A percentile compares a stretch with the other conserved stretches of the same genome.
Evolutionary conservation across 2,113 vertebrate genomes (phyloP).

Genomic region (Panthera leo): DNA sequence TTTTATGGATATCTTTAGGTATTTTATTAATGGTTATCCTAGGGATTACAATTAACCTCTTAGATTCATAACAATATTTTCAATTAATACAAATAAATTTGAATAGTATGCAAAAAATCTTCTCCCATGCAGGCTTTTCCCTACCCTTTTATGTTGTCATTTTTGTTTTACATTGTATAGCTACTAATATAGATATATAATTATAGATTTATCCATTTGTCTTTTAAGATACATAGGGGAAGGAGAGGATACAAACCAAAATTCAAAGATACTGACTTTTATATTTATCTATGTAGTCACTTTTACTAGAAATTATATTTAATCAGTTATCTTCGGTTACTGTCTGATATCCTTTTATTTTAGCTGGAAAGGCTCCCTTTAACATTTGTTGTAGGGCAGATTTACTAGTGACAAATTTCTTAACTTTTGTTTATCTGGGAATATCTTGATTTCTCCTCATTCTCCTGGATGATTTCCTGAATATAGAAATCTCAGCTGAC

Average conservation of each 20-base stretch:
- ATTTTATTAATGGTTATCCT: neutral
- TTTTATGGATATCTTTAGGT: neutral
- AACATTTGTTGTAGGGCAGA: neutral
- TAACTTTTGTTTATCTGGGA: neutral
- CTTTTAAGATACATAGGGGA: neutral
- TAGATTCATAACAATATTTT: neutral
- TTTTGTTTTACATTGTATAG: neutral
- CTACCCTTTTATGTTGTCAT: neutral
- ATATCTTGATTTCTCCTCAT: neutral
- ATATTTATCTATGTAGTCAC: neutral
- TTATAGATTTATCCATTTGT: neutral
- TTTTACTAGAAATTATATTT: neutral
- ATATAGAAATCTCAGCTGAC: neutral
- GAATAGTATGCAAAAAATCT: neutral
- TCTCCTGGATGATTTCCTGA: neutral
- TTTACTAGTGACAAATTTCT: neutral
- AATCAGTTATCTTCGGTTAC: neutral
- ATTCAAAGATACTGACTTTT: neutral
- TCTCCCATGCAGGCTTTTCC: neutral
- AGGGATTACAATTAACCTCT: neutral
- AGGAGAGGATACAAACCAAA: neutral
- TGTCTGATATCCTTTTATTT: neutral
- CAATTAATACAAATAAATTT: neutral
- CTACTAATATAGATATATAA: neutral
- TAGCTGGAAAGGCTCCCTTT: neutral